Evolutionary conservation across 2,797 vertebrate genomes (phyloP).

Genomic region (Bufotes viridis): DNA sequence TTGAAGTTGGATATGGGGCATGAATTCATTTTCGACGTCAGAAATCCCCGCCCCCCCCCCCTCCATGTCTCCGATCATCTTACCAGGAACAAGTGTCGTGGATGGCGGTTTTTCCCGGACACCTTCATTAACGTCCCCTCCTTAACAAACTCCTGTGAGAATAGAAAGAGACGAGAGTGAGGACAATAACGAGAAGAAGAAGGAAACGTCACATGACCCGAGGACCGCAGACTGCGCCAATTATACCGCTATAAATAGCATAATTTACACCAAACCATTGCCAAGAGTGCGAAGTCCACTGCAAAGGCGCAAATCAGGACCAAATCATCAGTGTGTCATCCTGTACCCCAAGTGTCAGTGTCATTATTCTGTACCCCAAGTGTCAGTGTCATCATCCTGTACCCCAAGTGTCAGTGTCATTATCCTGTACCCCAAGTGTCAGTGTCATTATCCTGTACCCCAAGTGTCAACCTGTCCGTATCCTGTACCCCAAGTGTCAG

Average conservation of each 20-base stretch:
- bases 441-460: neutral
- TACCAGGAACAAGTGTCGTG: constrained; percentile 97
- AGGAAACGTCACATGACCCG: neutral
- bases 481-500: neutral
- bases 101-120: constrained; percentile 86
- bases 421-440: neutral
- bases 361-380: neutral
- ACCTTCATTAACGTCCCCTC: constrained; percentile 97
- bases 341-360: neutral
- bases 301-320: neutral
- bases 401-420: neutral
- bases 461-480: neutral
- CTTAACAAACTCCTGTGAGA: constrained; percentile 90
- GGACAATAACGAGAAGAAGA: constrained; percentile 4
- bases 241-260: constrained; percentile 41
- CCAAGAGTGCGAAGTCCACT: neutral
- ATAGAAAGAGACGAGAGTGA: constrained; percentile 62
- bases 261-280: neutral
- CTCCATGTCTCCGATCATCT: constrained; percentile 61
- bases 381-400: neutral
- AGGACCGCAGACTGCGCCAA: neutral
- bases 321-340: neutral
- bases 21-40: neutral
- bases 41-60: neutral
- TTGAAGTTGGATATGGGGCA: neutral